Evolutionary conservation across 2,797 vertebrate genomes (phyloP), one percentile per base, ranked within the genome.

Genomic region (Tympanoctomys barrerae): DNA sequence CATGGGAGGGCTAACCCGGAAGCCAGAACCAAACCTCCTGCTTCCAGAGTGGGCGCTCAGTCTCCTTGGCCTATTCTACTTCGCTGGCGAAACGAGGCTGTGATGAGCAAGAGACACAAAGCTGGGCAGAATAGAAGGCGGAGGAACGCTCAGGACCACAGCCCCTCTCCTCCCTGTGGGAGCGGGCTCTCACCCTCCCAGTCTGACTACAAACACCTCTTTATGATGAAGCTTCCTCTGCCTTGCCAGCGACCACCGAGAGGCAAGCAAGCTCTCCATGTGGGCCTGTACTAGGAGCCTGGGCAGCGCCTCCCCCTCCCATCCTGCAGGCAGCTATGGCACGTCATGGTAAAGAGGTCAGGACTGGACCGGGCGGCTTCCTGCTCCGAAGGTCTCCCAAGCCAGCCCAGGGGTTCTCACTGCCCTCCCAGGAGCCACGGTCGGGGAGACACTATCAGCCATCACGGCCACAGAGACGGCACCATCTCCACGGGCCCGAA

Each of bases 111-210:
- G 57, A 54, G 36, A 81, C 18, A 80, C 21, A 7, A 49, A 36
- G 59, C 31, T 42, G 7, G 10, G 16, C 11, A 42, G 70, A 36
- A 28, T 1, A 49, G 39, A 75, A 75, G 42, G n/a, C 86, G 39
- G 33, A 79, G 8, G 26, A 46, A 39, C 18, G 73, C 61, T 54
- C 59, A 82, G 11, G 33, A 71, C 79, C 7, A 31, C 13, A 61
- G 4, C 28, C 39, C 64, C 68, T 91, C 83, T 84, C 21, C 16
- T 82, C 62, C 75, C 96, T 78, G 59, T 68, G 24, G 33, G 95
- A 89, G 68, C 16, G 54, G 18, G 26, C 21, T 66, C 52, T 90
- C 87, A 94, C 61, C 70, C 54, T 89, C 78, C 83, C 78, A 70
- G 87, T 42, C 66, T 57, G 33, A 94, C 39, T 59, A 71, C 31